Evolutionary conservation across 2,888 invertebrate genomes (phyloP), one percentile per base, ranked within the genome.

Genomic region (Dryococelus australis): DNA sequence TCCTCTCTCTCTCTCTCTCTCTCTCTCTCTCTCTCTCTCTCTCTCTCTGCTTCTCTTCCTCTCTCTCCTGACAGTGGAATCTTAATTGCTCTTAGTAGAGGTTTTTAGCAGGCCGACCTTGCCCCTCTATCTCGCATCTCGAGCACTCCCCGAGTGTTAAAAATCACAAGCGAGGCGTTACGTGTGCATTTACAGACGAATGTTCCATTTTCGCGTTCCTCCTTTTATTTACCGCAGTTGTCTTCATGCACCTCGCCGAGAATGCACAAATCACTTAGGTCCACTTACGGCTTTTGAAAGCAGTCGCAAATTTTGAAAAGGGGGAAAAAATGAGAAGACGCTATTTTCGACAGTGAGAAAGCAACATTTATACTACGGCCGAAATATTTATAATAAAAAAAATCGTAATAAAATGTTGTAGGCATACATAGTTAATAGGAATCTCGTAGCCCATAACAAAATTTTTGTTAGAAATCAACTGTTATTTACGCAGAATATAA

Each of bases 41-140:
- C 51, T 51, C 8, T 20, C 65, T 65, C 24, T 24, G n/a, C 65
- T 6, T 24, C n/a, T 20, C n/a, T 20, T 8, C 65, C 65, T 24
- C 20, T 16, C 65, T 65, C 65, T 65, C 16, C n/a, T 65, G 65
- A 65, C 65, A 65, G 24, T 24, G 65, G 65, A 65, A 65, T 65
- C 65, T 65, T 65, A 65, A 65, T 65, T 65, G 65, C 65, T 65
- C 65, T 65, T n/a, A 8, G 65, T n/a, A 8, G 65, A 65, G 65
- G 65, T 65, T 65, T 65, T 65, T 65, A 65, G 65, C 65, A 20
- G 51, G 51, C 13, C 51, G 20, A 51, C 51, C 51, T 12, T 20
- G n/a, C 65, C n/a, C 6, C 65, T 65, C 65, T n/a, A 65, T 65
- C 65, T 65, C 65, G 65, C 65, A 65, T 65, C 65, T 65, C 65